These are phyloP conservation scores for Meloidogyne exigua DNA, from an alignment of 1,140 invertebrate genomes.

Conservation along the genomic window DNA sequence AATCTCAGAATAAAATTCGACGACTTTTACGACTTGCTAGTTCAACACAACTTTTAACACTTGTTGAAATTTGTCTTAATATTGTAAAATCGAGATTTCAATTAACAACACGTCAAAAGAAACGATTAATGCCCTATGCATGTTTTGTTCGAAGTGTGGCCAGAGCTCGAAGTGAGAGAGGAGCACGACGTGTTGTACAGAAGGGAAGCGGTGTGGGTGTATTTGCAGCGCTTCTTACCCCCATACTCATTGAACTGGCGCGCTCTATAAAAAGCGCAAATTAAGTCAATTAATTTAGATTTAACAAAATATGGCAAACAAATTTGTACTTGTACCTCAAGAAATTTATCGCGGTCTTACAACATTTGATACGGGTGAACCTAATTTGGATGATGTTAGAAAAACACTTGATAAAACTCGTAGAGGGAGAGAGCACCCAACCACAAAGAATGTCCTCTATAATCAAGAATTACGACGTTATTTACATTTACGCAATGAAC, in stretches of 20 bases:
- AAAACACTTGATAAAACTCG: background rate
- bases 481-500: background rate
- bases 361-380: background rate
- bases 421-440: background rate
- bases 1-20: constrained; percentile 1
- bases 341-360: constrained; percentile 20
- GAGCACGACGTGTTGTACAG: background rate
- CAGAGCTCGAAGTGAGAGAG: constrained; percentile 26
- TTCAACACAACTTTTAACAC: constrained; percentile 10
- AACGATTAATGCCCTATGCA: constrained; percentile 27
- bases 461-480: constrained; percentile 7
- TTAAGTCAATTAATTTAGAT: background rate
- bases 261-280: background rate
- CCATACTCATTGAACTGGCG: constrained; percentile 8
- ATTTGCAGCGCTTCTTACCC: constrained; percentile 5
- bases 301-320: constrained; percentile 11
- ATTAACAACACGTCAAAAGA: constrained; percentile 21
- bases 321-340: constrained; percentile 20
- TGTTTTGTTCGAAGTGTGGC: constrained; percentile 20
- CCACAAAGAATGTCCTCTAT: background rate
- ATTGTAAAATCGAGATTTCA: constrained; percentile 20
- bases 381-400: background rate
- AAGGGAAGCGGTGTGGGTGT: constrained; percentile 3
- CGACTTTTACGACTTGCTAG: background rate
- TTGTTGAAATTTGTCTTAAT: constrained; percentile 32